These are phyloP conservation scores for Phasianus colchicus DNA, from an alignment of 2,113 vertebrate genomes.

Conservation along the genomic window DNA sequence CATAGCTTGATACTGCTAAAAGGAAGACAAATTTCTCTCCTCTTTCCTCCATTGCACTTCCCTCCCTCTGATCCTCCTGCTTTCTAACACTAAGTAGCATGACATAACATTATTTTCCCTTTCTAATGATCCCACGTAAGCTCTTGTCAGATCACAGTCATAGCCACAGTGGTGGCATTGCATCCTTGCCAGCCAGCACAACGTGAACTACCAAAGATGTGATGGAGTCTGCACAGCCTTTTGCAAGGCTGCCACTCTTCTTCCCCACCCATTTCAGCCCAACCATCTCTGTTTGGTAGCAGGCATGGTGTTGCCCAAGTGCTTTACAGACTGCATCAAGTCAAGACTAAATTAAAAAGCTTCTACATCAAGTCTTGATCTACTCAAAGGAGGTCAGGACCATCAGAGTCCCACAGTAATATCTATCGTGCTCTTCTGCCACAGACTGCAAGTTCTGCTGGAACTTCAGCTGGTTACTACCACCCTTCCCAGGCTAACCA, in stretches of 20 bases:
- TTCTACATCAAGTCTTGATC: conserved; percentile 88
- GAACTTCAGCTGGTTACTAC: not conserved
- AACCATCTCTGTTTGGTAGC: conserved; percentile 89
- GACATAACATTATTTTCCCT: not conserved
- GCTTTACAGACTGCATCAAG: conserved; percentile 85
- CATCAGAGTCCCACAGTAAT: conserved; percentile 83
- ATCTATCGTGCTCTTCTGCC: conserved; percentile 83
- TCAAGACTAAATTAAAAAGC: conserved; percentile 85
- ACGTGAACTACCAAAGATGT: conserved; percentile 83
- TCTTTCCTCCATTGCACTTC: not conserved
- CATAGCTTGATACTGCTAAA: not conserved
- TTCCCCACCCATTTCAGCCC: conserved; percentile 85
- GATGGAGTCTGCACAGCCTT: conserved; percentile 86
- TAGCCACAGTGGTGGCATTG: conserved; percentile 83
- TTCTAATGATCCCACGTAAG: not conserved
- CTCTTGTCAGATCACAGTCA: conserved; percentile 75
- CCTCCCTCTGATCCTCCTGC: not conserved
- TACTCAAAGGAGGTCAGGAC: conserved; percentile 88
- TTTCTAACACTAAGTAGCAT: not conserved
- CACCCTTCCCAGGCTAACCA: not conserved
- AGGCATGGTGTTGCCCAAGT: conserved; percentile 82
- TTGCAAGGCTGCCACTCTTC: conserved; percentile 87
- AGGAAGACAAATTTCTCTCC: not conserved
- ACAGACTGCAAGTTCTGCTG: not conserved
- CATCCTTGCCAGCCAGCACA: conserved; percentile 85